phyloP scores from a whole-genome alignment of 2,113 vertebrate species.

The Caretta caretta region DNA sequence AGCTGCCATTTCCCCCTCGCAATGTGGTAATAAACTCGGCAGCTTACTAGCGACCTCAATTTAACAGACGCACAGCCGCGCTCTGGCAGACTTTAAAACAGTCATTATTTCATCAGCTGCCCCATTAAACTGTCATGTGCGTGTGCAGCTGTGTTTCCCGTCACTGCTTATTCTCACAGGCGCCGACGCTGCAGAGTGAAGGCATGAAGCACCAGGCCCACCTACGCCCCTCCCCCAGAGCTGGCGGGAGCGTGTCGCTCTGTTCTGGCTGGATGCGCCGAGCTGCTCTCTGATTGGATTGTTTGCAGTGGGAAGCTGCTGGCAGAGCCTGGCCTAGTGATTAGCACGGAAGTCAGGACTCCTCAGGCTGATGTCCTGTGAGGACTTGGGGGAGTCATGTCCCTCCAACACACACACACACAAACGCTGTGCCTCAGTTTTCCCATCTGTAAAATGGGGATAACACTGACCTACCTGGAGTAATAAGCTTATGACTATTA shows the following conservation, averaged over 20 bases:
- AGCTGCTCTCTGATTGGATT: background rate
- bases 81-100: slow-evolving; percentile 50
- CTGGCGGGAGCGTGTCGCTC: rapidly evolving
- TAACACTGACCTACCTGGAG: background rate
- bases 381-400: background rate
- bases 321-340: background rate
- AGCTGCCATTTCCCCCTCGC: background rate
- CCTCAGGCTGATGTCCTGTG: background rate
- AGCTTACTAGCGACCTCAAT: background rate
- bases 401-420: background rate
- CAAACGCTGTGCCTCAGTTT: background rate
- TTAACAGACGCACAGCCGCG: background rate
- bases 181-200: background rate
- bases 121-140: slow-evolving; percentile 62
- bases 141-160: background rate
- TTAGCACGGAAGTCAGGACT: background rate
- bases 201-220: background rate
- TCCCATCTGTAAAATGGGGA: background rate
- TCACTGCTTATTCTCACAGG: background rate
- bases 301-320: background rate
- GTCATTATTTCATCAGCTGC: slow-evolving; percentile 61
- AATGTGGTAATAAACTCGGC: background rate
- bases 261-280: background rate
- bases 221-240: background rate
- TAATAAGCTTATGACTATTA: background rate